Conservation (phyloP, 2,888 invertebrate genomes). For the Vannuccia rotundouncinata region DNA sequence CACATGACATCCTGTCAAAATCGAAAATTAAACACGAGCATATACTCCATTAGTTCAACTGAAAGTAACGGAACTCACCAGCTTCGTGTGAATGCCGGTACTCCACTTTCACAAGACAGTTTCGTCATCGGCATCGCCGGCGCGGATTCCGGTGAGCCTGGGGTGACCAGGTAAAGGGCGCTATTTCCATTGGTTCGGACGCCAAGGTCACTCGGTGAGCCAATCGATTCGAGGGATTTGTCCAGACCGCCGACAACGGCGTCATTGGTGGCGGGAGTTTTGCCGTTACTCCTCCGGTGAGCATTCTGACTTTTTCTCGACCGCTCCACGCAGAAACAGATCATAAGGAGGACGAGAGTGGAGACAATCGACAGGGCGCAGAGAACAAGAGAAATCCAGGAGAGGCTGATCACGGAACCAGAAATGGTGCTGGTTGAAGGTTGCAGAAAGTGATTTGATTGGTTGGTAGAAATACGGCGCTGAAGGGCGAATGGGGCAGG, state of each 20-base stretch:
- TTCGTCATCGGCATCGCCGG: conserved; percentile 1
- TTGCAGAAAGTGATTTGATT: background rate
- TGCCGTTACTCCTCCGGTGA: background rate
- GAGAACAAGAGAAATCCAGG: background rate
- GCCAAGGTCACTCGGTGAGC: conserved; percentile 1
- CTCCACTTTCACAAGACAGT: conserved; percentile 4
- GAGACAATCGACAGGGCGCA: background rate
- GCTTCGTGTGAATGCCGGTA: background rate
- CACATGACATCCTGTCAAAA: too few species aligned
- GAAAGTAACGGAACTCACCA: background rate
- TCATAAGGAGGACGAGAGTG: conserved; percentile 1
- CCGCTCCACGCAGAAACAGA: conserved; percentile 3
- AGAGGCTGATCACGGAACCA: too few species aligned
- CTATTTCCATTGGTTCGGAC: background rate
- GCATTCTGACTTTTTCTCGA: too few species aligned
- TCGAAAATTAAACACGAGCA: too few species aligned
- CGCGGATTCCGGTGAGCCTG: background rate
- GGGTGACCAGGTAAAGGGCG: background rate
- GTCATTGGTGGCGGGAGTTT: background rate
- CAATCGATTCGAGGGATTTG: conserved; percentile 1
- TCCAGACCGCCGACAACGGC: background rate
- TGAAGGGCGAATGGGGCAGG: background rate
- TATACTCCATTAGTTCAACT: background rate
- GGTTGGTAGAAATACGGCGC: background rate
- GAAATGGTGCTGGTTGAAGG: too few species aligned